These are phyloP conservation scores for Pristis pectinata DNA, from an alignment of 2,797 vertebrate species.

Conservation along the genomic window DNA sequence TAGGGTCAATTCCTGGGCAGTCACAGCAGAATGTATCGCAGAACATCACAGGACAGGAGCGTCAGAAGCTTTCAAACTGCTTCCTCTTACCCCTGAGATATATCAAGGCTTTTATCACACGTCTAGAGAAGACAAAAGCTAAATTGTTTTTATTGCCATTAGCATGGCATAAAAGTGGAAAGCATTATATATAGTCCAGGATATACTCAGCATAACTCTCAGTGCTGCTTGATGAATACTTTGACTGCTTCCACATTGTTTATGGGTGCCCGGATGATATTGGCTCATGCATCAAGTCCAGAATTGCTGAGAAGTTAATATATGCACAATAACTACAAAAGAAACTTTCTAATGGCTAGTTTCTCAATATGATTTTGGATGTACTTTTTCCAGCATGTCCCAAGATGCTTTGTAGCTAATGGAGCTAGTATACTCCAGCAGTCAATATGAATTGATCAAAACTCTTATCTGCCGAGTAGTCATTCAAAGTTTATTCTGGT, in stretches of 20 bases:
- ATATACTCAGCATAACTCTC: constrained; percentile 16
- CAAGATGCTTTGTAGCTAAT: constrained; percentile 30
- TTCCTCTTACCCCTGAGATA: constrained; percentile 25
- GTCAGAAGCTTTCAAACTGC: constrained; percentile 23
- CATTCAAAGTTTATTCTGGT: constrained; percentile 70
- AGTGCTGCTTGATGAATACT: constrained; percentile 29
- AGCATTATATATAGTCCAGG: constrained; percentile 23
- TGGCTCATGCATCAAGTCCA: background rate
- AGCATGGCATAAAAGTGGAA: constrained; percentile 21
- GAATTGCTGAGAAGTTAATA: constrained; percentile 14
- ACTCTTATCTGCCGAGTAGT: constrained; percentile 57
- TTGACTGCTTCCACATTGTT: constrained; percentile 25
- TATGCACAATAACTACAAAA: constrained; percentile 18
- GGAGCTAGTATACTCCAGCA: constrained; percentile 5
- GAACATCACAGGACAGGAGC: background rate
- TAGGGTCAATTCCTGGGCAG: constrained; percentile 6
- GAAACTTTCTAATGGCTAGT: constrained; percentile 15
- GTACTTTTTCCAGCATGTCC: background rate
- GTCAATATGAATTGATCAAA: constrained; percentile 62
- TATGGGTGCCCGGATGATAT: constrained; percentile 25
- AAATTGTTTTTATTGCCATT: constrained; percentile 35
- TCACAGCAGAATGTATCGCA: background rate
- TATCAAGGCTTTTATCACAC: constrained; percentile 30
- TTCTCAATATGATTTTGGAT: constrained; percentile 28
- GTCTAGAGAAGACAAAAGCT: constrained; percentile 1